Base-by-base conservation (phyloP, 2,797 vertebrate genomes). In the Centroberyx gerrardi region DNA sequence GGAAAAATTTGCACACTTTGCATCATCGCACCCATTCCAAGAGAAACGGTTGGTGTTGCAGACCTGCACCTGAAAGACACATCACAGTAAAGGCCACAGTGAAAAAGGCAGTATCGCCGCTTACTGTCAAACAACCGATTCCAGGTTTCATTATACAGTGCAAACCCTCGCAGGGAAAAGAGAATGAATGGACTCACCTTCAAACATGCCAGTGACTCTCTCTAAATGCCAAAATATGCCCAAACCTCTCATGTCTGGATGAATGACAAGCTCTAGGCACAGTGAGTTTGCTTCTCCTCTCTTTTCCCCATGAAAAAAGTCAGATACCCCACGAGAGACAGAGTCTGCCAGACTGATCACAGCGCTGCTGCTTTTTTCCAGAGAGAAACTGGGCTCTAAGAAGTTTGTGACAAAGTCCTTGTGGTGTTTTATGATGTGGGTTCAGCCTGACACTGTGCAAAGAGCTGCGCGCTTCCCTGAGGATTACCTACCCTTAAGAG, bases 351-450 rank as follows among this genome's bases (percentile, higher is more conserved):
- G 74, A 49, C 76, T 80, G 62, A 91, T 90, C 87, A 85, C 66
- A 85, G 63, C 74, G 83, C 59, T 31, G 29, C 63, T 59, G 51
- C 81, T 83, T 77, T 67, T 22, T 78, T 78, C 70, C 76, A 79
- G 51, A 72, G 74, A 81, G 55, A 86, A 79, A 76, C 74, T 74
- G 62, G 74, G 63, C 67, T 86, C 76, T 83, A 69, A 85, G 84
- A 90, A 83, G 64, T 90, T 88, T 87, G 70, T 81, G 84, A 89
- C 81, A 86, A 46, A 73, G 74, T 84, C 72, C 63, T 80, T 71
- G 74, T 73, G 59, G 76, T 74, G 71, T 83, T 91, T 88, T 86
- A 78, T 90, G 78, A 86, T 77, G 76, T 53, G 60, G 82, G 65
- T 80, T 87, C 81, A 81, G 83, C 29, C 44, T 83, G 58, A 83